A percentile compares a stretch with the other conserved stretches of the same genome.
Conservation (phyloP, 2,113 vertebrate genomes). For the Zootoca vivipara region DNA sequence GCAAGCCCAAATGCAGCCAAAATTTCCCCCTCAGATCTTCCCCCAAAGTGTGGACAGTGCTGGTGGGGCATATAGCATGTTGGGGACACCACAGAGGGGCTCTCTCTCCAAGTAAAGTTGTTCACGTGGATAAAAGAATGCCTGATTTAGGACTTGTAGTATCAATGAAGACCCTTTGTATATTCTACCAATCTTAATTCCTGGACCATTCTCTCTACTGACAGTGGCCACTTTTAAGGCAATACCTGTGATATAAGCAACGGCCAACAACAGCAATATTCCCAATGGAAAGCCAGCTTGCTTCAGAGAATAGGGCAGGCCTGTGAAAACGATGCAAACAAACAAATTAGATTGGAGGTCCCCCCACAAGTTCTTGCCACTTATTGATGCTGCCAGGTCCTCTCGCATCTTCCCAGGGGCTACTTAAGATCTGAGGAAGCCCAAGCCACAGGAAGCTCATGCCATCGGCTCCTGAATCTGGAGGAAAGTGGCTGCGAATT, state of each 20-base stretch:
- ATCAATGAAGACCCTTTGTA: not conserved
- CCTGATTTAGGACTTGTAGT: slow-evolving; percentile 2
- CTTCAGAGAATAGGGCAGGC: slow-evolving; percentile 92
- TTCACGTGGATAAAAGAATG: too few relatives aligned
- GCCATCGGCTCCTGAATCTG: too few relatives aligned
- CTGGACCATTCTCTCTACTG: slow-evolving; percentile 23
- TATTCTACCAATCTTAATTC: slow-evolving; percentile 44
- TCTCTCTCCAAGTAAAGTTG: too few relatives aligned
- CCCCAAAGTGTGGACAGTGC: too few relatives aligned
- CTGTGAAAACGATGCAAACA: slow-evolving; percentile 71
- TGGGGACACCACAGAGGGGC: too few relatives aligned
- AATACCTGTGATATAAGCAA: slow-evolving; percentile 89
- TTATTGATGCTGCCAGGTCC: not conserved
- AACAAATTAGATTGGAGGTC: slow-evolving; percentile 4
- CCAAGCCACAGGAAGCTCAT: too few relatives aligned
- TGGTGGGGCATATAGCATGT: too few relatives aligned
- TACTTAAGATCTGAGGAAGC: too few relatives aligned
- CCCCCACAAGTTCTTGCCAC: not conserved
- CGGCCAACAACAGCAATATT: slow-evolving; percentile 84
- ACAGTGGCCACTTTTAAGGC: not conserved
- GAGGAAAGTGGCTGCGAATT: too few relatives aligned
- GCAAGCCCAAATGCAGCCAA: too few relatives aligned
- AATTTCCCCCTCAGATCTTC: too few relatives aligned
- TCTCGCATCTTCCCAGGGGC: too few relatives aligned
- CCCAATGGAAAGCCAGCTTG: slow-evolving; percentile 93